Conservation (phyloP, 2,888 invertebrate species). For the Thera obeliscata region DNA sequence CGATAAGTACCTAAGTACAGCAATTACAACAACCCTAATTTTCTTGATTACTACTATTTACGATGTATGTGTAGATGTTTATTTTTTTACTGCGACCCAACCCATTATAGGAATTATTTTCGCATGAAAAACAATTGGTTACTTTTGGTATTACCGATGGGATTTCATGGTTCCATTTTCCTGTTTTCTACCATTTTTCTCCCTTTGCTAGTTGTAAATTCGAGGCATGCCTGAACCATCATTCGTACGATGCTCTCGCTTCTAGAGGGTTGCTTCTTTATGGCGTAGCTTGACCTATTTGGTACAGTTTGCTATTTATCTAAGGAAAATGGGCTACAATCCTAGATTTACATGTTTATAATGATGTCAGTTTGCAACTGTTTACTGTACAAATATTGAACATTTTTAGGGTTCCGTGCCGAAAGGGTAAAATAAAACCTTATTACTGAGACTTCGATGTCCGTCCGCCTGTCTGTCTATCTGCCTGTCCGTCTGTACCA, state of each 20-base stretch:
- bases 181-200: constrained; percentile 28
- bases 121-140: constrained; percentile 30
- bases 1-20: background rate
- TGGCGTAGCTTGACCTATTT: constrained; percentile 43
- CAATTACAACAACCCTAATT: background rate
- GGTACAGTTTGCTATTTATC: constrained; percentile 18
- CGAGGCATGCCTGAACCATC: constrained; percentile 45
- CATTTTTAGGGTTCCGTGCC: no score
- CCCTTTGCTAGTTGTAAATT: constrained; percentile 39
- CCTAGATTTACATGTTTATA: background rate
- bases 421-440: no score
- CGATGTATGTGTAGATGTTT: background rate
- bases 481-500: no score
- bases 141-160: constrained; percentile 28
- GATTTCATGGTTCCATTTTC: constrained; percentile 28
- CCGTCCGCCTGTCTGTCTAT: no score
- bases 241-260: constrained; percentile 37
- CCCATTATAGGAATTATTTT: constrained; percentile 16
- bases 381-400: no score
- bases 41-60: background rate
- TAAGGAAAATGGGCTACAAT: background rate
- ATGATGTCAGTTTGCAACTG: background rate
- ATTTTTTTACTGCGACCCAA: background rate
- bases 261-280: constrained; percentile 43
- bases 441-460: no score